Conservation (phyloP, 1,140 invertebrate species). For the Melitaea cinxia region DNA sequence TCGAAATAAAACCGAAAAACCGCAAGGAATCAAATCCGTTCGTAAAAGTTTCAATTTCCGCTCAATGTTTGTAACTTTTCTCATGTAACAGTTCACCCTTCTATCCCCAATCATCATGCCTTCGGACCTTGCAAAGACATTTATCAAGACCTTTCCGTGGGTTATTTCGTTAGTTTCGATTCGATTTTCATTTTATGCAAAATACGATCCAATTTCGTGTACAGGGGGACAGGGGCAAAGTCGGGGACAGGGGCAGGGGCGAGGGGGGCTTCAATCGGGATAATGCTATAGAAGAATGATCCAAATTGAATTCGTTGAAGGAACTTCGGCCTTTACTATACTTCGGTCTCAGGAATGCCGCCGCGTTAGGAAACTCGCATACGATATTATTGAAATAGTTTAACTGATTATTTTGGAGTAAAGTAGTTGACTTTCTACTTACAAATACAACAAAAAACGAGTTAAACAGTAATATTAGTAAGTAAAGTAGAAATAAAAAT, state of each 20-base stretch:
- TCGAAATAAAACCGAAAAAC: too few relatives aligned
- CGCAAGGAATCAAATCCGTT: neutral
- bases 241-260: slow-evolving; percentile 33
- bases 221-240: neutral
- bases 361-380: slow-evolving; percentile 15
- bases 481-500: too few relatives aligned
- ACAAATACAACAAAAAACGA: too few relatives aligned
- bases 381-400: too few relatives aligned
- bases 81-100: slow-evolving; percentile 21
- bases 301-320: slow-evolving; percentile 73
- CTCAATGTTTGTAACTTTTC: slow-evolving; percentile 1
- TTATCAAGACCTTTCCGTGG: slow-evolving; percentile 54
- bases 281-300: slow-evolving; percentile 77
- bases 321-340: slow-evolving; percentile 46
- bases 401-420: too few relatives aligned
- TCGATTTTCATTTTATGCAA: slow-evolving; percentile 78
- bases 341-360: slow-evolving; percentile 54
- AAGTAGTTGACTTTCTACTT: too few relatives aligned
- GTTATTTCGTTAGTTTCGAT: slow-evolving; percentile 75
- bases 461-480: too few relatives aligned
- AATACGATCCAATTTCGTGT: slow-evolving; percentile 70
- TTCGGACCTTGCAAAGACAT: slow-evolving; percentile 32
- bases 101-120: slow-evolving; percentile 23
- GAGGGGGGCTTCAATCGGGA: slow-evolving; percentile 60
- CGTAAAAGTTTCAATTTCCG: neutral